phyloP scores from a whole-genome alignment of 2,797 vertebrate species.

The Silurus lanzhouensis region DNA sequence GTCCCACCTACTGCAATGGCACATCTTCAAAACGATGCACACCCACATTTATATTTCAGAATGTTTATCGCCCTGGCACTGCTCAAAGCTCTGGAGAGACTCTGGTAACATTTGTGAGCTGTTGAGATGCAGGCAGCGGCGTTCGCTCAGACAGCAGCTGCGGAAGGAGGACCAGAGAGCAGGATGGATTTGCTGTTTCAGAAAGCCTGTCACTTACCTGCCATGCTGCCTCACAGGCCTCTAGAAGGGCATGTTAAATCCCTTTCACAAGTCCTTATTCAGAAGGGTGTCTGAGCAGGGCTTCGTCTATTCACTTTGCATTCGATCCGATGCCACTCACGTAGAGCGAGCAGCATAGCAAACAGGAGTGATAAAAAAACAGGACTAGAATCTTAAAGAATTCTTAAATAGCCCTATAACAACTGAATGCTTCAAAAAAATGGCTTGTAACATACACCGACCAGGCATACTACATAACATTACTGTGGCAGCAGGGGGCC shows the following conservation, averaged over 20 bases:
- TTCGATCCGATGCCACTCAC: constrained; percentile 39
- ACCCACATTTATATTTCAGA: constrained; percentile 42
- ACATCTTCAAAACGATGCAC: constrained; percentile 27
- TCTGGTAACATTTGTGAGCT: constrained; percentile 41
- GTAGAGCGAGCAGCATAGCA: constrained; percentile 19
- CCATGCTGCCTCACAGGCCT: constrained; percentile 48
- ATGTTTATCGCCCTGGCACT: constrained; percentile 27
- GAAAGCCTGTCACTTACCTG: constrained; percentile 52
- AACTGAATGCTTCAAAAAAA: constrained; percentile 4
- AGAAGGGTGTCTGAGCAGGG: neutral
- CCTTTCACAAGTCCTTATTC: constrained; percentile 31
- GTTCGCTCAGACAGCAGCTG: constrained; percentile 31
- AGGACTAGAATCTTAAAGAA: constrained; percentile 37
- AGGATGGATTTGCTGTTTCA: constrained; percentile 40
- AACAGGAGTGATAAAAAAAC: constrained; percentile 30
- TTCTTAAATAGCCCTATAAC: constrained; percentile 35
- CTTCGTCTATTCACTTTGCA: constrained; percentile 4
- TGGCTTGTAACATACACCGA: neutral
- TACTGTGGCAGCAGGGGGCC: no score
- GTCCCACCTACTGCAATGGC: constrained; percentile 27
- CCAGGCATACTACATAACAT: no score
- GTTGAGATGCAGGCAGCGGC: constrained; percentile 35
- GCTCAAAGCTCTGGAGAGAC: constrained; percentile 25
- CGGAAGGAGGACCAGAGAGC: constrained; percentile 19
- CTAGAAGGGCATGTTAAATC: constrained; percentile 45